Conservation (phyloP, 2,797 vertebrate species). For the Okamejei kenojei region DNA sequence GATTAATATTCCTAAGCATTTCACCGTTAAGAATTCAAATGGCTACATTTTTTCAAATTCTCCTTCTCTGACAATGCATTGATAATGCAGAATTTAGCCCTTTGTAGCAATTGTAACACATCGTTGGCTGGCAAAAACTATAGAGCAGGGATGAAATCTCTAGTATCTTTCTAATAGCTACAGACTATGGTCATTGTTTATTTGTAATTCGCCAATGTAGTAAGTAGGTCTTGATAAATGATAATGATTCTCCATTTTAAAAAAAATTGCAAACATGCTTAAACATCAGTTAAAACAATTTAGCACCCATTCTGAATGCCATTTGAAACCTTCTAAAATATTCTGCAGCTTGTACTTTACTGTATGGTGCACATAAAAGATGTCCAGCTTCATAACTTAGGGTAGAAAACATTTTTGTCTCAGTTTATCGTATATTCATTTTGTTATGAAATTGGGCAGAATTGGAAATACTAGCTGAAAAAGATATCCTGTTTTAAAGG, state of each 20-base stretch:
- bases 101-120: neutral
- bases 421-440: neutral
- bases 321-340: constrained; percentile 7
- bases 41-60: neutral
- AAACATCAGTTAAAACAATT: constrained; percentile 10
- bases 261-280: constrained; percentile 6
- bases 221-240: neutral
- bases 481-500: neutral
- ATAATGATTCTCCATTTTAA: neutral
- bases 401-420: neutral
- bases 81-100: constrained; percentile 28
- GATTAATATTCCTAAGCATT: neutral
- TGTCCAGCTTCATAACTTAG: constrained; percentile 5
- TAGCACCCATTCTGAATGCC: neutral
- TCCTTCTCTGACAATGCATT: neutral
- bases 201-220: neutral
- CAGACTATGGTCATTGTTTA: neutral
- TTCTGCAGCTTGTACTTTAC: neutral
- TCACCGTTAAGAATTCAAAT: neutral
- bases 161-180: neutral
- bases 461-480: neutral
- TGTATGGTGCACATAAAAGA: neutral
- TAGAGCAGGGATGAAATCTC: neutral
- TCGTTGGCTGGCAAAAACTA: neutral
- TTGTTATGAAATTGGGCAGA: neutral